phyloP scores from a whole-genome alignment of 92 coral and sea anemone genomes.

The Epizoanthus illoricatus region DNA sequence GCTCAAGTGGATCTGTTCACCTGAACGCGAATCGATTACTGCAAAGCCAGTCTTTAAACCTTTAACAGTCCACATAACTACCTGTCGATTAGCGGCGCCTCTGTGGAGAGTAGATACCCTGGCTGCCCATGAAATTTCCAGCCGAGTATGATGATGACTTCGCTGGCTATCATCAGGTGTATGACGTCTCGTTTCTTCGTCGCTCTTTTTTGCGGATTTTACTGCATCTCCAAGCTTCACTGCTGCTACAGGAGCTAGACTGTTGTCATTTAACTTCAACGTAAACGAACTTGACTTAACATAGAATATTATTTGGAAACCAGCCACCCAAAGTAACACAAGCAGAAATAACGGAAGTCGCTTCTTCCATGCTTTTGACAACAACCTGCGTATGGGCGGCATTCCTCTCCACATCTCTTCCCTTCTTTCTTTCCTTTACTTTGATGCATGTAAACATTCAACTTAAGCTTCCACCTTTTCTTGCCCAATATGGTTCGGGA shows the following conservation, averaged over 20 bases:
- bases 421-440: not conserved
- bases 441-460: not conserved
- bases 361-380: slow-evolving; percentile 10
- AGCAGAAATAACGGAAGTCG: not conserved
- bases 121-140: not conserved
- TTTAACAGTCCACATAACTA: not conserved
- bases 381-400: not conserved
- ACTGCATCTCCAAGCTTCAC: not conserved
- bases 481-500: no score
- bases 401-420: not conserved
- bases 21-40: slow-evolving; percentile 9
- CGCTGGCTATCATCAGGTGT: no score
- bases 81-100: no score
- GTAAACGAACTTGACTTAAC: not conserved
- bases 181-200: no score
- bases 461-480: no score
- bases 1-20: not conserved
- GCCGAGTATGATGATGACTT: no score
- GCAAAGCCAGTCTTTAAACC: not conserved
- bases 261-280: not conserved
- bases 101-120: not conserved
- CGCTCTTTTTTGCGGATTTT: no score
- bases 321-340: slow-evolving; percentile 20
- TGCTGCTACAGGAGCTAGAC: not conserved
- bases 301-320: slow-evolving; percentile 1